phyloP scores from a whole-genome alignment of 1,140 invertebrate genomes.

The Cydia amplana region DNA sequence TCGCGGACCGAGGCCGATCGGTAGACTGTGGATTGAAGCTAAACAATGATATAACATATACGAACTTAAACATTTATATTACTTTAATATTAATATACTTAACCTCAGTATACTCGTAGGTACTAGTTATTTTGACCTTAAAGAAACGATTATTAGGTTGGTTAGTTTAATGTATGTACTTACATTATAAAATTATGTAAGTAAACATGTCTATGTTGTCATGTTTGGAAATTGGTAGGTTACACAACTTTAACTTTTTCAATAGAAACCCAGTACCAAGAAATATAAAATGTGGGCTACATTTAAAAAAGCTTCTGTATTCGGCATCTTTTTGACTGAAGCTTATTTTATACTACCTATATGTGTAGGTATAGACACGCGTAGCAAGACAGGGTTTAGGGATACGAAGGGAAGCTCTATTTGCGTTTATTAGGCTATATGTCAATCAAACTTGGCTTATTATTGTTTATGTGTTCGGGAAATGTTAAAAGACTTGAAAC shows the following conservation, averaged over 20 bases:
- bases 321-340: neutral
- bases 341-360: neutral
- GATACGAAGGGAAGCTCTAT: neutral
- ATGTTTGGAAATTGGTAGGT: neutral
- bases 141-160: neutral
- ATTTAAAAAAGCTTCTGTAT: neutral
- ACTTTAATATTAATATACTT: neutral
- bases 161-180: neutral
- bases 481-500: neutral
- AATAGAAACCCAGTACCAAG: neutral
- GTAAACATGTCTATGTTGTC: neutral
- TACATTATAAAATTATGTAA: neutral
- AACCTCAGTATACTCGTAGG: neutral
- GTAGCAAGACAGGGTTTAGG: neutral
- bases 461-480: constrained; percentile 1
- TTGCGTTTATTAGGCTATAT: constrained; percentile 49
- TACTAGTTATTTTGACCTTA: neutral
- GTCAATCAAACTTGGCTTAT: constrained; percentile 47
- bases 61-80: neutral
- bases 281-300: no score
- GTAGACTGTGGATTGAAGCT: constrained; percentile 17
- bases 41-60: neutral
- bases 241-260: neutral
- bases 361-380: neutral
- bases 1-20: constrained; percentile 33